Percentiles rank a stretch among this genome's conserved stretches.
These are phyloP conservation scores for Dolomedes plantarius DNA, from an alignment of 2,888 invertebrate species.

Conservation along the genomic window DNA sequence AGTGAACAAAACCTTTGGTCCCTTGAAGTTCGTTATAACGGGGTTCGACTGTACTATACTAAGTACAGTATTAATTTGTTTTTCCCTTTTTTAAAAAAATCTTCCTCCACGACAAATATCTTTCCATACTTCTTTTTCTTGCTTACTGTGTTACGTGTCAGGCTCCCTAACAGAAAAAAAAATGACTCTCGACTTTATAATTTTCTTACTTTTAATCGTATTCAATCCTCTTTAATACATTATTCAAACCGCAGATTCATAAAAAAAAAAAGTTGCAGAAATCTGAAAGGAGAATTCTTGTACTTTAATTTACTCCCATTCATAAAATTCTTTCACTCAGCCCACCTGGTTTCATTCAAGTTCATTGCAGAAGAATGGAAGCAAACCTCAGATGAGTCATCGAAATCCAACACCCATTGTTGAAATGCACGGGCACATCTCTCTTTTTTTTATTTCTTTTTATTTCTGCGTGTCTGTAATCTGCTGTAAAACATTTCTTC, in stretches of 20 bases:
- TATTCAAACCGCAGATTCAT: neutral
- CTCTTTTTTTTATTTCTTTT: no score
- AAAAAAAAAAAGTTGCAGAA: no score
- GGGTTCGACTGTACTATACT: no score
- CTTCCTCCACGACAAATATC: no score
- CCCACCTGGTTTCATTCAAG: neutral
- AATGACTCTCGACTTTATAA: no score
- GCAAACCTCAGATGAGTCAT: neutral
- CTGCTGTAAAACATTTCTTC: slow-evolving; percentile 42
- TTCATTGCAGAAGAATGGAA: neutral
- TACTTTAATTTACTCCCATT: neutral
- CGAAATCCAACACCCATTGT: slow-evolving; percentile 1
- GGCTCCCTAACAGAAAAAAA: no score
- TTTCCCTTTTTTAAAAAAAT: no score
- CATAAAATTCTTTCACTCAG: neutral
- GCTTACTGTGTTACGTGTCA: no score
- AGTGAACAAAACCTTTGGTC: no score
- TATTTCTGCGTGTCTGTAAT: neutral
- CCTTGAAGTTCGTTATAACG: no score
- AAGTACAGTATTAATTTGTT: no score
- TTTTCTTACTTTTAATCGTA: neutral
- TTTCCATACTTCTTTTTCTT: no score
- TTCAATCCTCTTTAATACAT: neutral
- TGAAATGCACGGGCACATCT: neutral
- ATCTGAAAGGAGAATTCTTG: neutral